These are phyloP conservation scores for Periparus ater DNA, from an alignment of 2,797 vertebrate genomes.

Conservation along the genomic window DNA sequence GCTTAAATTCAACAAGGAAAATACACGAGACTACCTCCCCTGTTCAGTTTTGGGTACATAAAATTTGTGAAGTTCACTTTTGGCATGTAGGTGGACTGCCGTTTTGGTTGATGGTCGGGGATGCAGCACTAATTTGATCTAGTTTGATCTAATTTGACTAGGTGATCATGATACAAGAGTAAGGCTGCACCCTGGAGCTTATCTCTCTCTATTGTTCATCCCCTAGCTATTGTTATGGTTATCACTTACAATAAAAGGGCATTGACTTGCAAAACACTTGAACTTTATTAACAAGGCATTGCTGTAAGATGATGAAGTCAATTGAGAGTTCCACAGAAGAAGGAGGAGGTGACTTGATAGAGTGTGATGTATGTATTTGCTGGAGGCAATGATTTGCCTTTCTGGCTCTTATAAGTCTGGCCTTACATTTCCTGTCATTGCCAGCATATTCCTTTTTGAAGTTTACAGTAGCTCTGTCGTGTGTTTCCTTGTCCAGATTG, in stretches of 20 bases:
- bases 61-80: background rate
- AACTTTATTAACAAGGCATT: slow-evolving; percentile 27
- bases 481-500: background rate
- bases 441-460: background rate
- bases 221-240: slow-evolving; percentile 31
- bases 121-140: background rate
- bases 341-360: background rate
- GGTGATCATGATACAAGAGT: background rate
- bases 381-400: background rate
- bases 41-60: background rate
- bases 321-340: background rate
- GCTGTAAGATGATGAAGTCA: background rate
- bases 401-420: background rate
- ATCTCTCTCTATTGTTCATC: background rate
- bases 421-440: background rate
- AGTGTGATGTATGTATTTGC: background rate
- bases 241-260: slow-evolving; percentile 26
- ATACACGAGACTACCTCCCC: background rate
- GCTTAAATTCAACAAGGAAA: background rate
- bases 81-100: background rate
- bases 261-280: slow-evolving; percentile 30
- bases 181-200: background rate
- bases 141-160: background rate
- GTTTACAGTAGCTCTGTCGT: background rate
- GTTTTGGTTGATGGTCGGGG: background rate